Conservation (phyloP, 1,140 invertebrate species). For the Bilobella aurantiaca region DNA sequence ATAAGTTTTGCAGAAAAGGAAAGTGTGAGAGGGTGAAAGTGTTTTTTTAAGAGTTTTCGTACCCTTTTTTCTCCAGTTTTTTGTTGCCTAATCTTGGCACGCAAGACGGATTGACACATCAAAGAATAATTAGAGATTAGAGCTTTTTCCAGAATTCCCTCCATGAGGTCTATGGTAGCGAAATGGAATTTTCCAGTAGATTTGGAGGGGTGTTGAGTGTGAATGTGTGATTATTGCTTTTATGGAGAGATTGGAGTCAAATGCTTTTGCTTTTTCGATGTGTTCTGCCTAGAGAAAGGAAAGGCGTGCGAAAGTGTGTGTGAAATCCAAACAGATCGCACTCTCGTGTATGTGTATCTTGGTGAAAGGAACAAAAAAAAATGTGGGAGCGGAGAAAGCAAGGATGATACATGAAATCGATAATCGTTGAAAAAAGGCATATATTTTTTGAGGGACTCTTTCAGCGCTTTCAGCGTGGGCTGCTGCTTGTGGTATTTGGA, state of each 20-base stretch:
- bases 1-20: no score
- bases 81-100: neutral
- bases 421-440: conserved; percentile 21
- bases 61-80: no score
- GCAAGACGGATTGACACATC: conserved; percentile 4
- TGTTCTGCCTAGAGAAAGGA: neutral
- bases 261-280: no score
- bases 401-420: conserved; percentile 24
- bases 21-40: no score
- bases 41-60: no score
- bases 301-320: neutral
- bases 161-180: no score
- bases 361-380: no score
- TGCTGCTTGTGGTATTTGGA: neutral
- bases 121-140: neutral
- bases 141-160: neutral
- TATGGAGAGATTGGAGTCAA: neutral
- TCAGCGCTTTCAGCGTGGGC: no score
- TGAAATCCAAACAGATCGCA: neutral
- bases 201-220: neutral
- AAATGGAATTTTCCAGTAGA: neutral
- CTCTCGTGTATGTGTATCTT: no score
- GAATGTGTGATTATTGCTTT: neutral
- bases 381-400: neutral
- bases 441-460: no score